phyloP scores from a whole-genome alignment of 2,888 invertebrate genomes.

The Danaus chrysippus region DNA sequence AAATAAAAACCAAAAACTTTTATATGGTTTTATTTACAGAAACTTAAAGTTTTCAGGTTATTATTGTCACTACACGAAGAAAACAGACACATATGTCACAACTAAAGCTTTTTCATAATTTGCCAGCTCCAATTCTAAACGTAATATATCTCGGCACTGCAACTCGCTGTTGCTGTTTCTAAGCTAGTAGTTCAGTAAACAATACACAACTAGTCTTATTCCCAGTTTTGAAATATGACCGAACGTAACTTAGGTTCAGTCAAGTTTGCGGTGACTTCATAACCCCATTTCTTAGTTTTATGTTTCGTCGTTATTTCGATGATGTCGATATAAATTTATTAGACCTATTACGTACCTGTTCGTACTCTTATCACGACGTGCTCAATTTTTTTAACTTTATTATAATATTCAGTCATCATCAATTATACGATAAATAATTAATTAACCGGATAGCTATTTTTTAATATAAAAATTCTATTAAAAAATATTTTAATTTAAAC shows the following conservation, averaged over 20 bases:
- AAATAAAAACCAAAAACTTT: no score
- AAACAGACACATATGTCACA: no score
- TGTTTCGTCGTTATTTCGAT: slow-evolving; percentile 12
- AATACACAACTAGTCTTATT: slow-evolving; percentile 17
- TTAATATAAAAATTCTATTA: no score
- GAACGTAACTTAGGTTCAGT: slow-evolving; percentile 18
- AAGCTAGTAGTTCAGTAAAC: slow-evolving; percentile 15
- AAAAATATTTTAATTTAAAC: no score
- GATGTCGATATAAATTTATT: slow-evolving; percentile 9
- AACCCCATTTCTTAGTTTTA: slow-evolving; percentile 20
- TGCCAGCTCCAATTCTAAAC: neutral
- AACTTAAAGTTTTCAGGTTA: no score
- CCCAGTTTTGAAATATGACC: slow-evolving; percentile 21
- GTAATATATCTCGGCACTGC: neutral
- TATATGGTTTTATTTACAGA: no score
- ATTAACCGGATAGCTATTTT: no score
- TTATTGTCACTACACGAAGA: no score
- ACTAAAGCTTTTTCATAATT: no score
- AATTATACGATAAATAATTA: no score
- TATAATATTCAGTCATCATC: no score
- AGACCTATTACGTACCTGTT: neutral
- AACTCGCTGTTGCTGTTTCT: slow-evolving; percentile 15
- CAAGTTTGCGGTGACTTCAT: slow-evolving; percentile 21
- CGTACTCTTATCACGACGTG: neutral
- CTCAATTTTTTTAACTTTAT: neutral